Percentiles rank a stretch among this genome's conserved stretches.
Evolutionary conservation across 2,113 vertebrate genomes (phyloP).

Genomic region (Neotragus pygmaeus): DNA sequence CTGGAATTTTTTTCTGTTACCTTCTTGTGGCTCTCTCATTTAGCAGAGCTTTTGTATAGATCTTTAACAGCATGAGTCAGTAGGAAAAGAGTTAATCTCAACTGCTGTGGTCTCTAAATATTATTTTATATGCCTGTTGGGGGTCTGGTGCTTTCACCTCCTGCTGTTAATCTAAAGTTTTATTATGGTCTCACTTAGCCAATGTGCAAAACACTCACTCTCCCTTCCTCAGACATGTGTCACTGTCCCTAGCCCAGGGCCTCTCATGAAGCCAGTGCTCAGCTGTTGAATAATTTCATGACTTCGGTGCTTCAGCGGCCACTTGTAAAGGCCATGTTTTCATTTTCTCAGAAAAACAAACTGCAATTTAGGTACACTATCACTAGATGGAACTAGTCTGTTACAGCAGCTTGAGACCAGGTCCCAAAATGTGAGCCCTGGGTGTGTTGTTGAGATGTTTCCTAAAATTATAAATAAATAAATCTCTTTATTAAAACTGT

Average conservation of each 20-base stretch:
- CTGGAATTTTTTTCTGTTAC: neutral
- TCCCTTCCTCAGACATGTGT: neutral
- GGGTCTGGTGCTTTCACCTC: neutral
- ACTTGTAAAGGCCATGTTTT: constrained; percentile 22
- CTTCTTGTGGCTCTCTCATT: neutral
- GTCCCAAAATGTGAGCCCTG: neutral
- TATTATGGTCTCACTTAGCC: constrained; percentile 33
- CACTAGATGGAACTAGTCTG: constrained; percentile 54
- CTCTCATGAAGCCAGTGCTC: neutral
- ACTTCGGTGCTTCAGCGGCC: neutral
- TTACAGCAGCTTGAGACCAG: neutral
- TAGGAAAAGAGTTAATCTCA: constrained; percentile 24
- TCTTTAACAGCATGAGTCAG: neutral
- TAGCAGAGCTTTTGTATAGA: neutral
- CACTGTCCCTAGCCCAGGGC: constrained; percentile 23
- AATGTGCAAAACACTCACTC: constrained; percentile 34
- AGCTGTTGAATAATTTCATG: constrained; percentile 64
- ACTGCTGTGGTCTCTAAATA: neutral
- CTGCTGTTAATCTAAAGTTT: constrained; percentile 50
- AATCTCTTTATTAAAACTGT: constrained; percentile 13
- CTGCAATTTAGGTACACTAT: constrained; percentile 54
- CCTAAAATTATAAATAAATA: constrained; percentile 18
- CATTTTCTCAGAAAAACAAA: constrained; percentile 56
- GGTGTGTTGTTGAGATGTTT: neutral
- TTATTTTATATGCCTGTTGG: constrained; percentile 19